Evolutionary conservation across 2,113 vertebrate species (phyloP), one percentile per base, ranked within the genome.

Genomic region (Gallinago jamesoni): DNA sequence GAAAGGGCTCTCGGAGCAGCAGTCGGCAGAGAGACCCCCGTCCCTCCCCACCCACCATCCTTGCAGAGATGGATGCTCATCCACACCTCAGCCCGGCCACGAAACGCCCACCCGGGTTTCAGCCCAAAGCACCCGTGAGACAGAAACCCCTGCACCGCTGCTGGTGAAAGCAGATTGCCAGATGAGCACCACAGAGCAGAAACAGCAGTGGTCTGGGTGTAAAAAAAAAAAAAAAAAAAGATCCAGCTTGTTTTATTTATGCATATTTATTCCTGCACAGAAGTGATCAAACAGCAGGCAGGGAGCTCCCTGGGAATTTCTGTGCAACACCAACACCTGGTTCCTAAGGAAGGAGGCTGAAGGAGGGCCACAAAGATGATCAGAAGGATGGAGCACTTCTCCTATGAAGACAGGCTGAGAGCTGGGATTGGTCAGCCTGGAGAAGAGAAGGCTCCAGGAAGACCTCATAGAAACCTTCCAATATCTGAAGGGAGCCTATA

Each of bases 81-180:
- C 24, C 43, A 4, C 17, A 2, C 10, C 30, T 14, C 48, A 9
- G 28, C 48, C 25, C 4, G 31, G 43, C 12, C 56, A 28, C 39
- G 15, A 7, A 30, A 12, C 52, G 1, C 20, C 7, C 43, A 2
- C 5, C 12, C 9, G 0, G 18, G 30, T 43, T 27, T 22, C 37
- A 45, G 62, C 16, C 6, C 10, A 11, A 17, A 56, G 33, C 35
- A 8, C 55, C 85, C 4, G 14, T 21, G 16, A 17, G 31, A 7
- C 25, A 19, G 33, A 62, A 60, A 15, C 24, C 24, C 15, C 27
- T 4, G 33, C 48, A 22, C 7, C 15, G n/a, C 53, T 13, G 1
- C 15, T 9, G 30, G 14, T 6, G 17, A 8, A 0, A 30, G 50
- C 12, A 3, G 24, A 5, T 11, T 27, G 55, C 48, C 52, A n/a